Evolutionary conservation across 2,888 invertebrate species (phyloP).

Genomic region (Ellobium chinense): DNA sequence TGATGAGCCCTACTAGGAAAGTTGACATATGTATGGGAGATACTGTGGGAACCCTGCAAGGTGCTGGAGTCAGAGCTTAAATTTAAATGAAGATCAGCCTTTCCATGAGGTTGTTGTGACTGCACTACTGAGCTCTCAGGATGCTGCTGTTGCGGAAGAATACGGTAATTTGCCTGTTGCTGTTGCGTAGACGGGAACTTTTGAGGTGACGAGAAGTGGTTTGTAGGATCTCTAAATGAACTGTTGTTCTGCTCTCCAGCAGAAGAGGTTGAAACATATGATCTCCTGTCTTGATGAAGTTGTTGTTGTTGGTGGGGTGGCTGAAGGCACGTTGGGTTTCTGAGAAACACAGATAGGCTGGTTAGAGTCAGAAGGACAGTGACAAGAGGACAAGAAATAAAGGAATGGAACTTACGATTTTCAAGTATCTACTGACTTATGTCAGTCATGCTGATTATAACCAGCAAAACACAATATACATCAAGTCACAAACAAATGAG

Average conservation of each 20-base stretch:
- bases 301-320: not conserved
- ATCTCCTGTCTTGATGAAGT: constrained; percentile 1
- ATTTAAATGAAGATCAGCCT: constrained; percentile 29
- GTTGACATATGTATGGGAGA: constrained; percentile 68
- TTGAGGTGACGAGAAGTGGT: not conserved
- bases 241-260: not conserved
- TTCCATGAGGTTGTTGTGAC: not conserved
- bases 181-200: not conserved
- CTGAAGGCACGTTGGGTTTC: no score
- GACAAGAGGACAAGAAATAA: no score
- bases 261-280: constrained; percentile 14
- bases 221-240: not conserved
- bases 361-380: no score
- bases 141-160: not conserved
- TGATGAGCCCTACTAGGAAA: constrained; percentile 52
- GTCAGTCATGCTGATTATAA: no score
- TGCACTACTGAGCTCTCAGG: constrained; percentile 11
- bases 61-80: not conserved
- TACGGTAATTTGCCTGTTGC: not conserved
- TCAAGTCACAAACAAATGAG: no score
- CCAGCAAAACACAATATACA: no score
- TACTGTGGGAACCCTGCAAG: constrained; percentile 10
- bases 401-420: no score
- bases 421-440: no score
- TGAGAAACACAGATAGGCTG: no score